Evolutionary conservation across 2,113 vertebrate genomes (phyloP).

Genomic region (Saccopteryx leptura): DNA sequence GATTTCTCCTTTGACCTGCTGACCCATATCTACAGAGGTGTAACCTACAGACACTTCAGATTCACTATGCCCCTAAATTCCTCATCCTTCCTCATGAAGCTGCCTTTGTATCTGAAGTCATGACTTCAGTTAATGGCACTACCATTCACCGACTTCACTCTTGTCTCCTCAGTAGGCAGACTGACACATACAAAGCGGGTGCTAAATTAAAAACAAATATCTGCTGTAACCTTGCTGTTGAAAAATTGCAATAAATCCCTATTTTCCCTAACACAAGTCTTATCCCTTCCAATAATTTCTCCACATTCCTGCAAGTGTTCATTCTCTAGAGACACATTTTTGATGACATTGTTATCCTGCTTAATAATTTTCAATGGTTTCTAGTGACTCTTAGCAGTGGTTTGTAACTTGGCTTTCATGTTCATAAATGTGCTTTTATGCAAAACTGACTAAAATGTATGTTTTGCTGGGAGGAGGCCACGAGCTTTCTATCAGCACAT

Average conservation of each 20-base stretch:
- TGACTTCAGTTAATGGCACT: neutral
- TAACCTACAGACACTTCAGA: neutral
- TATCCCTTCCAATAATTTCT: neutral
- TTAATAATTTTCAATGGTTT: neutral
- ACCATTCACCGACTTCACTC: neutral
- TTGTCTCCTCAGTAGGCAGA: neutral
- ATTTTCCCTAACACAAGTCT: neutral
- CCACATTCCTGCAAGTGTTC: neutral
- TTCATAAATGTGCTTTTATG: neutral
- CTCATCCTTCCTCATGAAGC: neutral
- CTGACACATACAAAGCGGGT: neutral
- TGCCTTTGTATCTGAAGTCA: neutral
- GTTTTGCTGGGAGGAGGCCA: neutral
- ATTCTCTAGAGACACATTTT: neutral
- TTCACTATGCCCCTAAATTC: neutral
- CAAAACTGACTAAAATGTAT: neutral
- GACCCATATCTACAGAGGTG: neutral
- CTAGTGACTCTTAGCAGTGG: neutral
- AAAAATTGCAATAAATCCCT: neutral
- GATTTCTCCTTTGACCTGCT: neutral
- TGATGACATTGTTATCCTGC: neutral
- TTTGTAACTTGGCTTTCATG: neutral
- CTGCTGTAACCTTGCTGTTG: neutral
- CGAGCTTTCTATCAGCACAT: slow-evolving; percentile 37
- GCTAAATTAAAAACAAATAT: slow-evolving; percentile 46